Conservation (phyloP, 2,113 vertebrate species). For the Chunga burmeisteri region DNA sequence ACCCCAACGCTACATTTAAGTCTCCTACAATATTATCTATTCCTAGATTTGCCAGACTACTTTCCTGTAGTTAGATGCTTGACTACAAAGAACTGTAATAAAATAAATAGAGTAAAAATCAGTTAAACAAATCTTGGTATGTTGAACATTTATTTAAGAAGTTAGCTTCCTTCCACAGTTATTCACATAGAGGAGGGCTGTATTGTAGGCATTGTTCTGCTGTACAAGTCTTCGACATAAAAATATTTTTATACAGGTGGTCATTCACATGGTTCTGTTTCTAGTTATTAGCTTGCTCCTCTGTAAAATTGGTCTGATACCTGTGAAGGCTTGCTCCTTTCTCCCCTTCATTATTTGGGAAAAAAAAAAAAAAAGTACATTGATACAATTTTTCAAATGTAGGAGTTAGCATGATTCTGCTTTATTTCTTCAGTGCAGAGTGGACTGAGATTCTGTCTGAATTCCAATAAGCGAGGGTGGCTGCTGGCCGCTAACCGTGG, state of each 20-base stretch:
- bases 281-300: constrained; percentile 55
- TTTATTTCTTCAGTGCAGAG: constrained; percentile 79
- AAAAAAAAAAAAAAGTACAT: constrained; percentile 28
- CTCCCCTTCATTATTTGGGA: constrained; percentile 30
- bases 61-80: constrained; percentile 68
- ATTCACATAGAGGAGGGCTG: constrained; percentile 50
- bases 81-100: constrained; percentile 75
- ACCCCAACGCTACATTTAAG: constrained; percentile 26
- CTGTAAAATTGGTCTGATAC: constrained; percentile 17
- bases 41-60: constrained; percentile 68
- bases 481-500: constrained; percentile 76
- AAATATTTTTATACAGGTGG: constrained; percentile 58
- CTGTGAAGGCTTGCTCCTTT: constrained; percentile 54
- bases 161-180: constrained; percentile 58
- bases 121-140: constrained; percentile 70
- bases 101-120: constrained; percentile 83
- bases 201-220: constrained; percentile 50
- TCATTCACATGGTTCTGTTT: background rate
- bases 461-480: constrained; percentile 84
- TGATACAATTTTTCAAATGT: background rate
- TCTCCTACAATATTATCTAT: constrained; percentile 52
- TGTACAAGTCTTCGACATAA: constrained; percentile 62
- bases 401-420: constrained; percentile 52
- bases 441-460: constrained; percentile 86
- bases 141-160: constrained; percentile 66